Evolutionary conservation across 2,797 vertebrate species (phyloP), one percentile per base, ranked within the genome.

Genomic region (Podarcis lilfordi): DNA sequence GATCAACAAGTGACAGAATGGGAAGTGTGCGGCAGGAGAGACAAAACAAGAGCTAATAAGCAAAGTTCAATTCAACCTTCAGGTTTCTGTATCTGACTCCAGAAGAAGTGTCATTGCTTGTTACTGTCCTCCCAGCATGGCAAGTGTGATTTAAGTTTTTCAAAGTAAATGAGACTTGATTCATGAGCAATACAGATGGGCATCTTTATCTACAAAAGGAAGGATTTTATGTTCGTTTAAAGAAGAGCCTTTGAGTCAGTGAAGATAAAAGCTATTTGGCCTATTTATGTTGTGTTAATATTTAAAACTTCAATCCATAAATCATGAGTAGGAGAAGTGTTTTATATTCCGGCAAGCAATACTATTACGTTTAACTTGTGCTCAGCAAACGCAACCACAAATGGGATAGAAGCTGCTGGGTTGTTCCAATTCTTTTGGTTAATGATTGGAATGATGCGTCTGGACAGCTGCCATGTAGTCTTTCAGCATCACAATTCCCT

Each of bases 1-100:
- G 92, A 91, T 90, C 87, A 92, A 82, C 77, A 84, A 92, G 78
- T 81, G 91, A 78, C 55, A 84, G 85, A 85, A 90, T 74, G 29
- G 83, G 89, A 78, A 82, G 90, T 82, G 82, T 85, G 29, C 25
- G 1, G 77, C 37, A 45, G 50, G 72, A 59, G 2, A 29, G 8
- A 40, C 29, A 59, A 85, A 35, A 50, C 76, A 35, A 84, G 66
- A 27, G 21, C 2, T 79, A 79, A 68, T 45, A 80, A 82, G 5
- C 0, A 3, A 37, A 35, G 25, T 40, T 19, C 88, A 37, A 76
- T 74, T 23, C 83, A 86, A n/a, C 17, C 1, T 27, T 84, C 68
- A 37, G 9, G 11, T 17, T 84, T 59, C 69, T 84, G 19, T 35
- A 72, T 23, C 3, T 45, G 61, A 77, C 35, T 5, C 55, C 27